phyloP scores from a whole-genome alignment of 1,140 invertebrate genomes.

The Rhopalosiphum maidis region DNA sequence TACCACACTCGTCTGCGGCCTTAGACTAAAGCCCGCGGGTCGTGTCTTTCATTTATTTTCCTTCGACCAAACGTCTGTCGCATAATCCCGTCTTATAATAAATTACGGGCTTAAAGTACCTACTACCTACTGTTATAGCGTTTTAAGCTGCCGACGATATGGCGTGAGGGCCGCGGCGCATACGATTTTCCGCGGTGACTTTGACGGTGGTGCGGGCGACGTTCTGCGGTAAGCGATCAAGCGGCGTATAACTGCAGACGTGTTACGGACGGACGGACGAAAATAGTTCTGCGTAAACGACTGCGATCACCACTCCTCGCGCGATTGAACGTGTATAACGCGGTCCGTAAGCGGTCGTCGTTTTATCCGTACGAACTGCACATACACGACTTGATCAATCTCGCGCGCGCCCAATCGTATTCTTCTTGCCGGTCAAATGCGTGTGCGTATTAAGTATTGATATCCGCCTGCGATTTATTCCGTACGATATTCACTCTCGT shows the following conservation, averaged over 20 bases:
- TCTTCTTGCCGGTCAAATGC: neutral
- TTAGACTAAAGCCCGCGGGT: too few species aligned
- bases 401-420: neutral
- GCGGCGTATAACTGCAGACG: neutral
- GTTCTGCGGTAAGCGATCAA: neutral
- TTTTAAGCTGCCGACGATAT: neutral
- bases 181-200: neutral
- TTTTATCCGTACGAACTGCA: neutral
- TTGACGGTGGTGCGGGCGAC: too few species aligned
- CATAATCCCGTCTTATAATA: neutral
- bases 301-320: too few species aligned
- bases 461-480: neutral
- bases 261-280: neutral
- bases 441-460: neutral
- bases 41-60: too few species aligned
- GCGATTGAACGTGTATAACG: too few species aligned
- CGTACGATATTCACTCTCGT: neutral
- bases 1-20: too few species aligned
- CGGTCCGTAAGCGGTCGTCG: neutral
- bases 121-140: neutral
- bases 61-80: too few species aligned
- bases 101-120: neutral
- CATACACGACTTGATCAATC: neutral
- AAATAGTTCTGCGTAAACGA: neutral
- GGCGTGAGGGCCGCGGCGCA: too few species aligned